phyloP scores from a whole-genome alignment of 2,113 vertebrate genomes.

The Nothoprocta perdicaria region DNA sequence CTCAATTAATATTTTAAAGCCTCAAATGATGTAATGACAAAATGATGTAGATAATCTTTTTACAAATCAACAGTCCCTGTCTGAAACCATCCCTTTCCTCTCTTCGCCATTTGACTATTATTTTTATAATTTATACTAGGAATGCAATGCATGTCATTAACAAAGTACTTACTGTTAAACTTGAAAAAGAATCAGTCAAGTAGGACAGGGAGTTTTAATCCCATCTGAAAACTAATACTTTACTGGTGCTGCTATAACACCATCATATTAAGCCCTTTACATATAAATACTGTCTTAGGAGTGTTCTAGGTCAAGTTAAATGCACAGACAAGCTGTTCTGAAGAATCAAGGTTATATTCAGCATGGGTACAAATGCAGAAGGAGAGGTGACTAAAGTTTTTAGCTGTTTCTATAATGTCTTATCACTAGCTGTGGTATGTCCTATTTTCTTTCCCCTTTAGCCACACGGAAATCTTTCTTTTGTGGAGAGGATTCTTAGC shows the following conservation, averaged over 20 bases:
- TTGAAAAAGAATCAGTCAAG: not conserved
- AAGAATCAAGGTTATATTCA: constrained; percentile 24
- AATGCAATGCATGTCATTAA: not conserved
- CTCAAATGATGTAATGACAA: not conserved
- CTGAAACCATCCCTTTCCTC: not conserved
- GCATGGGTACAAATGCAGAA: not conserved
- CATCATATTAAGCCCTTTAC: constrained; percentile 1
- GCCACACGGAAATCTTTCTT: not conserved
- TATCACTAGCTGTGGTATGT: constrained; percentile 51
- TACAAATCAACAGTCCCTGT: not conserved
- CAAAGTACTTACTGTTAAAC: not conserved
- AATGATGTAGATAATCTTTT: not conserved
- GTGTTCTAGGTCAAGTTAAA: constrained; percentile 36
- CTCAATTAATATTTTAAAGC: not conserved
- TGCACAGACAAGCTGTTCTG: constrained; percentile 1
- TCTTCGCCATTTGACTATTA: not conserved
- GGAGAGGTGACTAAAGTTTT: constrained; percentile 55
- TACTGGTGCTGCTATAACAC: not conserved
- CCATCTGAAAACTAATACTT: constrained; percentile 5
- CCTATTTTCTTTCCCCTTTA: constrained; percentile 43
- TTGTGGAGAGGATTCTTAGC: constrained; percentile 4
- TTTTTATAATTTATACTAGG: not conserved
- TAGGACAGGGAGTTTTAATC: not conserved
- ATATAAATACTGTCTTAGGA: constrained; percentile 26
- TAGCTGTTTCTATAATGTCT: constrained; percentile 41